phyloP scores from a whole-genome alignment of 2,888 invertebrate species.

The Creontiades dilutus region DNA sequence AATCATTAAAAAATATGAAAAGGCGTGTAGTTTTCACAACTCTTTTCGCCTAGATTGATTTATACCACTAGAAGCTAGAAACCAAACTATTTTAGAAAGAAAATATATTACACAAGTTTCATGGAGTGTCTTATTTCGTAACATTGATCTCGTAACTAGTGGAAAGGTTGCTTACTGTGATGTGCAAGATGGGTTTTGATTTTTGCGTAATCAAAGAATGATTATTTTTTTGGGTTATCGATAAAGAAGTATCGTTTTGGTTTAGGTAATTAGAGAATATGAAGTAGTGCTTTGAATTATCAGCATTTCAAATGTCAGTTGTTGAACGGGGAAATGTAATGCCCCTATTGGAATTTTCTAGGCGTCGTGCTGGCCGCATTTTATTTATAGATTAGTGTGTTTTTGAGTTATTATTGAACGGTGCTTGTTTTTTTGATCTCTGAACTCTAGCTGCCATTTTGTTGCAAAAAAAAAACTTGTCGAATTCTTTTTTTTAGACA shows the following conservation, averaged over 20 bases:
- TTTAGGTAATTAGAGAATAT: neutral
- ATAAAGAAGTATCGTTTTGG: constrained; percentile 5
- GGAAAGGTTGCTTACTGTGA: constrained; percentile 72
- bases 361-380: neutral
- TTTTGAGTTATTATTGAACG: neutral
- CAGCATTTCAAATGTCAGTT: constrained; percentile 36
- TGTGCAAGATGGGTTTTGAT: constrained; percentile 61
- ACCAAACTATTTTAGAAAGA: constrained; percentile 44
- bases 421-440: constrained; percentile 48
- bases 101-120: constrained; percentile 19
- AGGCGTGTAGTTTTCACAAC: neutral
- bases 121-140: constrained; percentile 49
- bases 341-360: neutral
- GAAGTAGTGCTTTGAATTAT: neutral
- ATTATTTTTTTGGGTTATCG: constrained; percentile 9
- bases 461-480: neutral
- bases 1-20: neutral
- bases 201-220: constrained; percentile 44
- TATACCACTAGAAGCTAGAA: constrained; percentile 59
- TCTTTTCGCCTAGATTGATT: constrained; percentile 1
- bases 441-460: constrained; percentile 28
- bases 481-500: neutral
- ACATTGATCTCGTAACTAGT: constrained; percentile 75
- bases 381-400: neutral
- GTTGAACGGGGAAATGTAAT: neutral